These are phyloP conservation scores for Troides aeacus DNA, from an alignment of 2,888 invertebrate species.

Conservation along the genomic window DNA sequence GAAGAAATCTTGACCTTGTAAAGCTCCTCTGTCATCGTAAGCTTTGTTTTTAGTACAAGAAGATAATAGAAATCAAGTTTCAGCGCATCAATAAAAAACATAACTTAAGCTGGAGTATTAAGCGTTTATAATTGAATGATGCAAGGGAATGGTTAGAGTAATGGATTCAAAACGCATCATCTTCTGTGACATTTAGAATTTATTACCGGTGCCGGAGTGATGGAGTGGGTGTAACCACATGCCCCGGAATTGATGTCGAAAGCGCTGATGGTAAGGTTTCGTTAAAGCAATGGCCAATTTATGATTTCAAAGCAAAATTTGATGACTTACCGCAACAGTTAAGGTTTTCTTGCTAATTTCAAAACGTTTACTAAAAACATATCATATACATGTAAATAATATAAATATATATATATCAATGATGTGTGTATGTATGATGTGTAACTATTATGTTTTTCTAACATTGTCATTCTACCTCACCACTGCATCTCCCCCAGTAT, in stretches of 20 bases:
- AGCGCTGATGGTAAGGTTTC: conserved; percentile 31
- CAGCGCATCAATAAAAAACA: conserved; percentile 34
- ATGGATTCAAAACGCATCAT: conserved; percentile 67
- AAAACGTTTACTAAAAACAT: background rate
- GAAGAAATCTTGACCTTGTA: conserved; percentile 45
- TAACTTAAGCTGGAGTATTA: conserved; percentile 36
- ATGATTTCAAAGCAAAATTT: background rate
- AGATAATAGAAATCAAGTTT: conserved; percentile 24
- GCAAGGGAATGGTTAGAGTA: conserved; percentile 51
- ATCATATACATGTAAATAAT: too few relatives aligned
- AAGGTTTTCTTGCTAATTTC: background rate
- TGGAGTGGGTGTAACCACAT: conserved; percentile 55
- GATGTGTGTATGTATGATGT: too few relatives aligned
- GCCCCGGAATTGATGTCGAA: conserved; percentile 45
- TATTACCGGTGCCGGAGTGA: conserved; percentile 66
- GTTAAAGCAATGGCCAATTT: conserved; percentile 3
- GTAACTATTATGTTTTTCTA: too few relatives aligned
- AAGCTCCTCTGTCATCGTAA: conserved; percentile 43
- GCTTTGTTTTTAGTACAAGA: conserved; percentile 37
- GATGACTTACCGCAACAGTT: background rate
- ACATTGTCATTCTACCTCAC: too few relatives aligned
- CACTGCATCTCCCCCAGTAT: too few relatives aligned
- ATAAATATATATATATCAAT: too few relatives aligned
- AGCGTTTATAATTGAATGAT: conserved; percentile 29
- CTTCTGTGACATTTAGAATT: conserved; percentile 71